phyloP scores from a whole-genome alignment of 37 sponge, comb jelly and placozoan genomes.

The Crambe crambe region DNA sequence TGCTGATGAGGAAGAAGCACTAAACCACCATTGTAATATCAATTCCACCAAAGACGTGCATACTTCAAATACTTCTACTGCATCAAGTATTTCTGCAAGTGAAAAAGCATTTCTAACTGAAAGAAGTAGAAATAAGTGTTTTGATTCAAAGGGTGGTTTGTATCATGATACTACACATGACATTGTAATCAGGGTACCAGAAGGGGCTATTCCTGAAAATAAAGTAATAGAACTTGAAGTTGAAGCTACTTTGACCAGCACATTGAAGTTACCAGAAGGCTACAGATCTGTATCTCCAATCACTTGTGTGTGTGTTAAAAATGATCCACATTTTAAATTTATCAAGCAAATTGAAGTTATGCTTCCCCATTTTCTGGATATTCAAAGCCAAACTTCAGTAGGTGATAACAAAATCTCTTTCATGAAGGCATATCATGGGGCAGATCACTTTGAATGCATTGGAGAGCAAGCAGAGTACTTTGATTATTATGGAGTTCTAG shows the following conservation, averaged over 20 bases:
- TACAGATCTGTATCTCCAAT: conserved; percentile 17
- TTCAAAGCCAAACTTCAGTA: not conserved
- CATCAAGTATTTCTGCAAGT: too few species aligned
- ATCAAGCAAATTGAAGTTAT: conserved; percentile 12
- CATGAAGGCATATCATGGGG: not conserved
- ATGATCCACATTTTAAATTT: conserved; percentile 12
- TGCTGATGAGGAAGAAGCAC: too few species aligned
- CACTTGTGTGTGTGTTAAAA: not conserved
- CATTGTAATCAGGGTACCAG: not conserved
- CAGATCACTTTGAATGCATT: not conserved
- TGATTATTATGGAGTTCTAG: not conserved
- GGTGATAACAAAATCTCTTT: not conserved
- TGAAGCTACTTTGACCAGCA: not conserved
- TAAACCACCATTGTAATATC: too few species aligned
- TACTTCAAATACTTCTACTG: too few species aligned
- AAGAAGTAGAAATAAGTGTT: too few species aligned
- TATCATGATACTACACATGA: not conserved
- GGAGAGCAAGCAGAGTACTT: not conserved
- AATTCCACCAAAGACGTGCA: too few species aligned
- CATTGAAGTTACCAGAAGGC: not conserved
- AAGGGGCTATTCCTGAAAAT: conserved; percentile 9
- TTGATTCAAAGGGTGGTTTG: not conserved
- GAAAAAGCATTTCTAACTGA: too few species aligned
- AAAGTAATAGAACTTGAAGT: not conserved
- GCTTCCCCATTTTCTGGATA: conserved; percentile 18